Percentiles rank a stretch among this genome's conserved stretches.
phyloP scores from a whole-genome alignment of 2,797 vertebrate genomes.

The Phrynocephalus vlangalii region DNA sequence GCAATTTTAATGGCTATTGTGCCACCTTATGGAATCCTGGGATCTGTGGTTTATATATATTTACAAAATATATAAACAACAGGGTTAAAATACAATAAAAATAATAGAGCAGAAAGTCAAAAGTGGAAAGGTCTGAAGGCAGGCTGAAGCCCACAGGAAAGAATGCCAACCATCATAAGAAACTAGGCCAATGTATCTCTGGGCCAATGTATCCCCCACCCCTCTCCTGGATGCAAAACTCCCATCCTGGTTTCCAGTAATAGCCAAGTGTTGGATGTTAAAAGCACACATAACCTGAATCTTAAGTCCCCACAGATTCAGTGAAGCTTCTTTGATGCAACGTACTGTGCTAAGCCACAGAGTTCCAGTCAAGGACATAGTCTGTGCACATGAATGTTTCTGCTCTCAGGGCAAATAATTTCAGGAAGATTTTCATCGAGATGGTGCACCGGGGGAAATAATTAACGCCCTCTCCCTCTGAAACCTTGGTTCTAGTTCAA shows the following conservation, averaged over 20 bases:
- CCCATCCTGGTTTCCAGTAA: not conserved
- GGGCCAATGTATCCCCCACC: too few species aligned
- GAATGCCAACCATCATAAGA: not conserved
- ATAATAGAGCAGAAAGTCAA: too few species aligned
- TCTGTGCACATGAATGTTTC: not conserved
- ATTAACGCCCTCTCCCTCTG: not conserved
- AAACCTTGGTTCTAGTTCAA: not conserved
- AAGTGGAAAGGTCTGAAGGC: not conserved
- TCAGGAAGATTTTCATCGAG: not conserved
- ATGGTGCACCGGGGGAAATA: not conserved
- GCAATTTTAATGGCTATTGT: too few species aligned
- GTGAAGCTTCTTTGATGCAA: too few species aligned
- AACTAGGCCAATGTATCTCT: not conserved
- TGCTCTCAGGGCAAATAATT: not conserved
- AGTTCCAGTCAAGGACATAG: not conserved
- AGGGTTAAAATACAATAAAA: too few species aligned
- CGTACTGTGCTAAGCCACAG: too few species aligned
- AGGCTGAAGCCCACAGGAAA: not conserved
- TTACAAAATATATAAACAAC: too few species aligned
- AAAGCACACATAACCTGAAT: not conserved
- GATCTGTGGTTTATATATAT: too few species aligned
- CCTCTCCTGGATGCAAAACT: not conserved
- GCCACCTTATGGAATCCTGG: too few species aligned
- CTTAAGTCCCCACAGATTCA: too few species aligned
- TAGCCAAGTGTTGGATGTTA: too few species aligned